Evolutionary conservation across 53 echinoderm and acorn worm genomes (phyloP), one percentile per base, ranked within the genome.

Genomic region (Paracentrotus lividus): DNA sequence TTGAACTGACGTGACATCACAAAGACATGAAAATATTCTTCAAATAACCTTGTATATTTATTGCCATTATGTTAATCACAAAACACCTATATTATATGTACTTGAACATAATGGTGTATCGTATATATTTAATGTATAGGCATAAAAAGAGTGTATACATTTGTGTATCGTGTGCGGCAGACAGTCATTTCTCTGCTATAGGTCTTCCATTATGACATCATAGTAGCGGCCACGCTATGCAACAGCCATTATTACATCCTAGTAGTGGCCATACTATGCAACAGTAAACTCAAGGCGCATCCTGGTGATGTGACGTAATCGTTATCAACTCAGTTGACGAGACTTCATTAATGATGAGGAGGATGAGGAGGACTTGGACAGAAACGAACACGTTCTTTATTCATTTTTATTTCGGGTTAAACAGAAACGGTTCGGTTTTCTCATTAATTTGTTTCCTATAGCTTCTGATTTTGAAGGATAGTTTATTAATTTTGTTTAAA

Each of bases 171-270:
- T 47, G 44, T 64, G 47, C 38, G 89, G 89, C 57, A 56, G 38
- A 88, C 23, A 16, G 42, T 89, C 64, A n/a, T n/a, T n/a, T n/a
- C 61, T 61, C 14, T 89, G 89, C 38, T 43, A 42, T 89, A 89
- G 89, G 65, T 89, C 89, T 89, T 89, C 89, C 89, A 89, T 65
- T 64, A 89, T 89, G 27, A 14, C 64, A 57, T 87, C 54, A 65
- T 64, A 89, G 89, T 89, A 89, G 59, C 31, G 53, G 88, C 60
- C 49, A 53, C 59, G 88, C 88, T 88, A 88, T 88, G 89, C 89
- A 89, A 89, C 89, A 89, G 61, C n/a, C n/a, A n/a, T n/a, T n/a
- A n/a, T n/a, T n/a, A n/a, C n/a, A n/a, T n/a, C n/a, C n/a, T n/a
- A n/a, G n/a, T n/a, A n/a, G 52, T 42, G 42, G 85, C 60, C 49